A percentile compares a stretch with the other conserved stretches of the same genome.
phyloP scores from a whole-genome alignment of 2,113 vertebrate species.

The Varanus salvator region DNA sequence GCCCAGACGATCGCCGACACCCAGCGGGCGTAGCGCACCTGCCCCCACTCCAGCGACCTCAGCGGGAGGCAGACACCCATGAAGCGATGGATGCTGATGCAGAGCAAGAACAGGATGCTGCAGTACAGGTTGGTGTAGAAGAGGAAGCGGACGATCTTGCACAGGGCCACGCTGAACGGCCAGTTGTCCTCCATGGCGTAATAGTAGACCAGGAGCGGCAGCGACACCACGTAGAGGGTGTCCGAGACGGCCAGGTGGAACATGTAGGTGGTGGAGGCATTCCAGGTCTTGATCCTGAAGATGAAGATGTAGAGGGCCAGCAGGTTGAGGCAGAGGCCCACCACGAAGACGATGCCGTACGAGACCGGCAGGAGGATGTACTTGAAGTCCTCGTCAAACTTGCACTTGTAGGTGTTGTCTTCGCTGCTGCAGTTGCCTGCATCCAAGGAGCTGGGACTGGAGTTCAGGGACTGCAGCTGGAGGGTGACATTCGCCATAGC shows the following conservation, averaged over 20 bases:
- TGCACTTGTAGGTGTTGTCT: slow-evolving; percentile 78
- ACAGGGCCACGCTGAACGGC: slow-evolving; percentile 89
- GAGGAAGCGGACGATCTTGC: slow-evolving; percentile 94
- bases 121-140: slow-evolving; percentile 97
- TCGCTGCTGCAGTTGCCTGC: neutral
- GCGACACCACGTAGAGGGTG: slow-evolving; percentile 88
- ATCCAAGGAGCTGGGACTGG: slow-evolving; percentile 61
- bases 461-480: slow-evolving; percentile 47
- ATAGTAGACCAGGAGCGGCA: slow-evolving; percentile 94
- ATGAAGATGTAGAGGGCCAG: slow-evolving; percentile 87
- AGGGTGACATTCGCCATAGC: slow-evolving; percentile 55
- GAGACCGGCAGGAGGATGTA: slow-evolving; percentile 92
- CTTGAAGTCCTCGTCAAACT: slow-evolving; percentile 91
- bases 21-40: slow-evolving; percentile 81
- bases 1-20: slow-evolving; percentile 82
- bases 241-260: slow-evolving; percentile 93
- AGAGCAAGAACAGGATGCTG: slow-evolving; percentile 94
- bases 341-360: slow-evolving; percentile 88
- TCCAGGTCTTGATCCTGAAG: slow-evolving; percentile 92
- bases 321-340: slow-evolving; percentile 88
- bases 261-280: slow-evolving; percentile 93
- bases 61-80: slow-evolving; percentile 90
- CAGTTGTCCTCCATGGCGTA: slow-evolving; percentile 91
- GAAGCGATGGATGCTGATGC: slow-evolving; percentile 94
- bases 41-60: slow-evolving; percentile 88